phyloP scores from a whole-genome alignment of 1,140 invertebrate species.

The Teleogryllus occipitalis region DNA sequence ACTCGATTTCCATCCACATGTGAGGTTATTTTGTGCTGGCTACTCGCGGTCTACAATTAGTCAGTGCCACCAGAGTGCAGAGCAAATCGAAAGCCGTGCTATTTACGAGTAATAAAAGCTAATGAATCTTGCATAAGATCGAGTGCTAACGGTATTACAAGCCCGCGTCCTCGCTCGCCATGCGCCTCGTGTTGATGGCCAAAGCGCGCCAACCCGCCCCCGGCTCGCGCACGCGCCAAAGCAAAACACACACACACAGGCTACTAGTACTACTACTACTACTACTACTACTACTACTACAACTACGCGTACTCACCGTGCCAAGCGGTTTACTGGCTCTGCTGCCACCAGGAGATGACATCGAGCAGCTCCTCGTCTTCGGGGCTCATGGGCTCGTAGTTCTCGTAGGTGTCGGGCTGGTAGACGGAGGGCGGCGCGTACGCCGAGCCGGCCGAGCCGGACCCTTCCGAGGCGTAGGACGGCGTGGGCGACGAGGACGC shows the following conservation, averaged over 20 bases:
- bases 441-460: slow-evolving; percentile 41
- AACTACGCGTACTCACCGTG: neutral
- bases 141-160: neutral
- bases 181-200: too few species aligned
- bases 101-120: neutral
- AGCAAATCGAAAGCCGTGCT: neutral
- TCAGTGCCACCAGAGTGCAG: neutral
- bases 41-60: neutral
- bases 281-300: neutral
- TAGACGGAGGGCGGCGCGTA: slow-evolving; percentile 41
- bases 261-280: neutral
- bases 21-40: neutral
- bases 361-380: slow-evolving; percentile 87
- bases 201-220: too few species aligned
- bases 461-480: slow-evolving; percentile 66
- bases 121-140: neutral
- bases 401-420: slow-evolving; percentile 58
- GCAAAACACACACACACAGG: neutral
- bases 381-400: slow-evolving; percentile 72
- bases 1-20: neutral
- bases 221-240: too few species aligned
- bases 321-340: slow-evolving; percentile 40
- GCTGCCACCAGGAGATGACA: slow-evolving; percentile 80
- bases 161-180: neutral
- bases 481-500: slow-evolving; percentile 65